Evolutionary conservation across 2,888 invertebrate genomes (phyloP).

Genomic region (Megastigmus dorsalis): DNA sequence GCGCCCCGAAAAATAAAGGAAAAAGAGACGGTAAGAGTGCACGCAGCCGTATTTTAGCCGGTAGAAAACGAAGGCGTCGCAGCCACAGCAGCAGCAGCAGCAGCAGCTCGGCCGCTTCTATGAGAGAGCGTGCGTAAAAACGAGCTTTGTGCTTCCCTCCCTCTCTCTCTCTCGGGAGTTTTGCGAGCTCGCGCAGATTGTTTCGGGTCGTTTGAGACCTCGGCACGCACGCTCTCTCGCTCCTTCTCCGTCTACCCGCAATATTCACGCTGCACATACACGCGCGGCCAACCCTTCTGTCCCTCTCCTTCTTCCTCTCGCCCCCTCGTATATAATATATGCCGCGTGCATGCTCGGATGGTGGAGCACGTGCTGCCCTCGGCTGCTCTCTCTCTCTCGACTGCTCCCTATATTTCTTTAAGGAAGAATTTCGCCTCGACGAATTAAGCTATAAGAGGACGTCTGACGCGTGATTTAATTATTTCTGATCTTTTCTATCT

Average conservation of each 20-base stretch:
- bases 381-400: too few relatives aligned
- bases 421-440: too few relatives aligned
- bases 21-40: slow-evolving; percentile 10
- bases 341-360: not conserved
- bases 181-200: slow-evolving; percentile 43
- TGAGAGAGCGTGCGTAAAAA: slow-evolving; percentile 61
- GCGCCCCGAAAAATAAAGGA: slow-evolving; percentile 5
- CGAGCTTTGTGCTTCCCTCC: slow-evolving; percentile 45
- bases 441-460: too few relatives aligned
- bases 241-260: too few relatives aligned
- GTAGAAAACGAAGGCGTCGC: slow-evolving; percentile 11
- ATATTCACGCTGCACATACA: slow-evolving; percentile 46
- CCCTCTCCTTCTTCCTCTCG: too few relatives aligned
- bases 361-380: not conserved
- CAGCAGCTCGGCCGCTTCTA: slow-evolving; percentile 39
- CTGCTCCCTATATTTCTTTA: too few relatives aligned
- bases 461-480: too few relatives aligned
- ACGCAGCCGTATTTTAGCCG: not conserved
- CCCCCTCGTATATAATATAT: too few relatives aligned
- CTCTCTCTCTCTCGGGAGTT: slow-evolving; percentile 41
- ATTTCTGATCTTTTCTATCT: too few relatives aligned
- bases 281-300: slow-evolving; percentile 45
- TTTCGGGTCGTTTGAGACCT: slow-evolving; percentile 37
- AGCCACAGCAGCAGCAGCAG: too few relatives aligned
- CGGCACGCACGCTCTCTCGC: slow-evolving; percentile 37